phyloP scores from a whole-genome alignment of 2,888 invertebrate genomes.

The Lepidonotus clava region DNA sequence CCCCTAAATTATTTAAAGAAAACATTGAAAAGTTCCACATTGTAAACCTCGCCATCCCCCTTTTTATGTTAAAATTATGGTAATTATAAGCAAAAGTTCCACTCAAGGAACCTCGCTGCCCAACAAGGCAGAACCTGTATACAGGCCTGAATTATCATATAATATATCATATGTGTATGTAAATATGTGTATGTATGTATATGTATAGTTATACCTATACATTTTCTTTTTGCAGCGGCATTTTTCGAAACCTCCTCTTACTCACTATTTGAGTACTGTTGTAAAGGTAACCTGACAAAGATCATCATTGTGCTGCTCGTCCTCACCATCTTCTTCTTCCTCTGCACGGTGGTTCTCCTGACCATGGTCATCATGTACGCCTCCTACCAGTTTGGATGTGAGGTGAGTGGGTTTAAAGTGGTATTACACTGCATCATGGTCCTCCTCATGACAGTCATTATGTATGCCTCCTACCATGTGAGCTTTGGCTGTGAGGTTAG shows the following conservation, averaged over 20 bases:
- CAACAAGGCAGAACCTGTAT: no score
- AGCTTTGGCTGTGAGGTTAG: conserved; percentile 31
- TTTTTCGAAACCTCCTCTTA: neutral
- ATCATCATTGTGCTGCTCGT: conserved; percentile 12
- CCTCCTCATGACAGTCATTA: conserved; percentile 12
- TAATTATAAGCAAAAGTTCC: no score
- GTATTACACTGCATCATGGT: neutral
- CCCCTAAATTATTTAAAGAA: no score
- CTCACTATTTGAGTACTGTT: neutral
- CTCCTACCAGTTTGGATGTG: conserved; percentile 32
- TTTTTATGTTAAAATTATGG: no score
- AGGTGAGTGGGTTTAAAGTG: neutral
- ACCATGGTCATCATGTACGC: conserved; percentile 42
- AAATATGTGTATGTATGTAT: no score
- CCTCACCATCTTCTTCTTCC: conserved; percentile 1
- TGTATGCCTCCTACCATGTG: conserved; percentile 20
- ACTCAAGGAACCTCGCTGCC: no score
- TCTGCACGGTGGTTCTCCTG: neutral
- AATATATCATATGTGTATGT: no score
- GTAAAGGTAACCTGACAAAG: neutral
- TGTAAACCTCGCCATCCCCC: no score
- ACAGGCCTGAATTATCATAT: no score
- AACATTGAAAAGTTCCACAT: no score
- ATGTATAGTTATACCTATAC: no score
- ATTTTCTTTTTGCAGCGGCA: neutral